Evolutionary conservation across 2,113 vertebrate genomes (phyloP).

Genomic region (Tringa solitaria): DNA sequence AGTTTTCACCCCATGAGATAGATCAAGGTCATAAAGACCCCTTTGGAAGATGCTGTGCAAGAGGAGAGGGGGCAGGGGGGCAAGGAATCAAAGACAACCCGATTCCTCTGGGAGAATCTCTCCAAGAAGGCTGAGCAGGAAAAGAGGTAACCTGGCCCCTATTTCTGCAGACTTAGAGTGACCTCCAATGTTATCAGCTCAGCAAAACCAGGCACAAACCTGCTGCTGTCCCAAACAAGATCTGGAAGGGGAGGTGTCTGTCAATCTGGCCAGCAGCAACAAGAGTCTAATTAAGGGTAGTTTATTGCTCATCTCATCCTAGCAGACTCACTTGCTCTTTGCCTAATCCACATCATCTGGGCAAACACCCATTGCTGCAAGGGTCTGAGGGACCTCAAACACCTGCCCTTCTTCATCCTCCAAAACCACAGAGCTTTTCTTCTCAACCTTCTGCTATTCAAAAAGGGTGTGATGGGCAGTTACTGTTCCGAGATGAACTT

Average conservation of each 20-base stretch:
- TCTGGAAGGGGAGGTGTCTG: background rate
- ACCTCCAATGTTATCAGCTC: background rate
- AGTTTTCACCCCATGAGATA: background rate
- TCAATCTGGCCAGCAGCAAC: background rate
- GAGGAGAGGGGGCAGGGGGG: background rate
- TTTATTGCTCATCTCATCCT: background rate
- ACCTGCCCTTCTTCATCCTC: rapidly evolving
- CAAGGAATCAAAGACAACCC: background rate
- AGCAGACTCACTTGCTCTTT: background rate
- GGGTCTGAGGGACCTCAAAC: background rate
- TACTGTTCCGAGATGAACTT: background rate
- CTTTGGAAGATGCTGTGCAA: background rate
- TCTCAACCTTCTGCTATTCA: background rate
- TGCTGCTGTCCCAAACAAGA: background rate
- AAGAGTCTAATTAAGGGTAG: background rate
- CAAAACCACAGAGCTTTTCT: background rate
- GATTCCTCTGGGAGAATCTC: background rate
- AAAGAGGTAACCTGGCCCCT: rapidly evolving
- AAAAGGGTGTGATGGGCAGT: background rate
- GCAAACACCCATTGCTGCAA: rapidly evolving
- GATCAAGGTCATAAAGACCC: background rate
- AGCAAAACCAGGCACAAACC: background rate
- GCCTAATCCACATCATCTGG: background rate
- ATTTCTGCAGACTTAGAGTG: background rate
- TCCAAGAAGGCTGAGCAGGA: background rate